phyloP scores from a whole-genome alignment of 2,888 invertebrate species.

The Dioctria rufipes region DNA sequence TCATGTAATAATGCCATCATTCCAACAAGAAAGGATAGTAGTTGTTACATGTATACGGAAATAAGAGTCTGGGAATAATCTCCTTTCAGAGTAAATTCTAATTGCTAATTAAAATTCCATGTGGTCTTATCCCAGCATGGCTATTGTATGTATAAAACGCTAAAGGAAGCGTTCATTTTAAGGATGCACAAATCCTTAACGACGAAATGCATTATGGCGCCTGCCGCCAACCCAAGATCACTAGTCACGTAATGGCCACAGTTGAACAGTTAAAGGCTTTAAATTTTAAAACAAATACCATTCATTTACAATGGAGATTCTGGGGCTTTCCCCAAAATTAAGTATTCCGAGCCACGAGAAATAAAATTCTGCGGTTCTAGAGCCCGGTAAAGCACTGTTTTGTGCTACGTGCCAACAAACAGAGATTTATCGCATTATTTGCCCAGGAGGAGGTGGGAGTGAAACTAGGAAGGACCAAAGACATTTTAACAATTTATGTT shows the following conservation, averaged over 20 bases:
- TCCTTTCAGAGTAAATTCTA: slow-evolving; percentile 36
- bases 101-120: slow-evolving; percentile 44
- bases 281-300: slow-evolving; percentile 50
- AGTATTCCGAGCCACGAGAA: slow-evolving; percentile 44
- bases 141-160: not conserved
- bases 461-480: slow-evolving; percentile 41
- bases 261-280: slow-evolving; percentile 40
- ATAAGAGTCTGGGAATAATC: slow-evolving; percentile 8
- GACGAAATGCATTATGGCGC: slow-evolving; percentile 37
- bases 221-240: slow-evolving; percentile 2
- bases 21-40: too few species aligned
- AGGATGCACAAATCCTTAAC: slow-evolving; percentile 10
- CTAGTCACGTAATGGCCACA: slow-evolving; percentile 47
- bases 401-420: slow-evolving; percentile 51
- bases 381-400: slow-evolving; percentile 24
- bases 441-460: slow-evolving; percentile 34
- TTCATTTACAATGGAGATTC: slow-evolving; percentile 44
- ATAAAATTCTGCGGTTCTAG: slow-evolving; percentile 48
- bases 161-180: not conserved
- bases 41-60: too few species aligned
- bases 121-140: not conserved
- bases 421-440: slow-evolving; percentile 38
- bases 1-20: too few species aligned
- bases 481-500: slow-evolving; percentile 51
- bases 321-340: slow-evolving; percentile 45